Evolutionary conservation across 2,113 vertebrate genomes (phyloP).

Genomic region (Gymnobelideus leadbeateri): DNA sequence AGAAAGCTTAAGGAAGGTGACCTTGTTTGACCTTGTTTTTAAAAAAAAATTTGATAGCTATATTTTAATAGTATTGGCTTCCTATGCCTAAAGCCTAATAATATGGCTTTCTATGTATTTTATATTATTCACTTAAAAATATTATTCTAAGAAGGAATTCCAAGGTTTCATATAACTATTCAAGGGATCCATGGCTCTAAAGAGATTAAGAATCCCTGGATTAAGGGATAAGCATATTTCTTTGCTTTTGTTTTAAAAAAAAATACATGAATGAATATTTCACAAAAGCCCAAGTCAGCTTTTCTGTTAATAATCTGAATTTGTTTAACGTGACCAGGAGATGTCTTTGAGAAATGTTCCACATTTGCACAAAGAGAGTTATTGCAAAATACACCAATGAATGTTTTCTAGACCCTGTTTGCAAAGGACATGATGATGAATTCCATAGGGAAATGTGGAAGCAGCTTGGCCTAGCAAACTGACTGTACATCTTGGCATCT

Average conservation of each 20-base stretch:
- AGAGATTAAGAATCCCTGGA: neutral
- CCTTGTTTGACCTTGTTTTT: neutral
- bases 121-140: neutral
- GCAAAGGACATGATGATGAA: slow-evolving; percentile 23
- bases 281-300: slow-evolving; percentile 31
- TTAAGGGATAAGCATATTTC: slow-evolving; percentile 10
- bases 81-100: no score
- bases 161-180: neutral
- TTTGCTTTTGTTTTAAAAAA: neutral
- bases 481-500: neutral
- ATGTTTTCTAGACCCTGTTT: neutral
- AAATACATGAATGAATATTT: slow-evolving; percentile 65
- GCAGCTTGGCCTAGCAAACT: neutral
- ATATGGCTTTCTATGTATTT: neutral
- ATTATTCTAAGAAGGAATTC: neutral
- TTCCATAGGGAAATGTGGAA: slow-evolving; percentile 9
- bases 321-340: slow-evolving; percentile 46
- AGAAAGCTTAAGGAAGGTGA: slow-evolving; percentile 55
- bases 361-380: neutral
- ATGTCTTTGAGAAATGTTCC: slow-evolving; percentile 17
- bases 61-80: neutral
- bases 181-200: neutral
- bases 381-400: slow-evolving; percentile 27
- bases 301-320: slow-evolving; percentile 39
- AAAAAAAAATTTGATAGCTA: neutral